Evolutionary conservation across 23 tunicate genomes (phyloP), one percentile per base, ranked within the genome.

Genomic region (Styela clava): DNA sequence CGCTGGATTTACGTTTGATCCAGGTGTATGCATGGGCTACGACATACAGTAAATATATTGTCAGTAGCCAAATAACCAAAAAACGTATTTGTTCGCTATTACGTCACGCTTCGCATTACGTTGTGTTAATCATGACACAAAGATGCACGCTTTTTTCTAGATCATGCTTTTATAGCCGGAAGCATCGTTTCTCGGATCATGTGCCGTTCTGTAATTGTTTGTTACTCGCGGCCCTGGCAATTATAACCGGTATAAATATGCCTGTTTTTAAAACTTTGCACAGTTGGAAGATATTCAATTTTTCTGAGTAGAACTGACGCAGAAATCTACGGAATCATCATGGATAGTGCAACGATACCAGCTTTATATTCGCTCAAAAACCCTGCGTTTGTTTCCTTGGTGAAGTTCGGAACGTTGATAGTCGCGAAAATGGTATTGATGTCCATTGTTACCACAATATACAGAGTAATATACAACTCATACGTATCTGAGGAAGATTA

Each of bases 361-460:
- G 12, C 56, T 44, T 44, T 71, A 72, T 91, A 69, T 61, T 34
- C 87, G 61, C 37, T 86, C 34, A 83, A 83, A 31, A 87, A 87
- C 81, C 82, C 84, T 1, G 88, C 80, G 20, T 91, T 87, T 61
- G 69, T 64, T 5, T 74, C 74, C 25, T 79, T 91, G 52, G 31
- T 79, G 67, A 33, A 74, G 24, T 87, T 87, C 63, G 88, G 91
- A 5, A 61, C 81, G 1, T 24, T 85, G 52, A n/a, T 72, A 19
- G 16, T 90, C 64, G 24, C 79, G 31, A 91, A 91, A 56, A 82
- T 79, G 51, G 29, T 83, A 31, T 18, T 44, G 2, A 71, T 71
- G 77, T 28, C 35, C 3, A 33, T 34, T 22, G 5, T 71, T 22
- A 71, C 77, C 5, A 34, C 35, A 16, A 7, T 71, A 22, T 30